phyloP scores from a whole-genome alignment of 1,140 invertebrate species.

The Ceratoteleas bidentatus region DNA sequence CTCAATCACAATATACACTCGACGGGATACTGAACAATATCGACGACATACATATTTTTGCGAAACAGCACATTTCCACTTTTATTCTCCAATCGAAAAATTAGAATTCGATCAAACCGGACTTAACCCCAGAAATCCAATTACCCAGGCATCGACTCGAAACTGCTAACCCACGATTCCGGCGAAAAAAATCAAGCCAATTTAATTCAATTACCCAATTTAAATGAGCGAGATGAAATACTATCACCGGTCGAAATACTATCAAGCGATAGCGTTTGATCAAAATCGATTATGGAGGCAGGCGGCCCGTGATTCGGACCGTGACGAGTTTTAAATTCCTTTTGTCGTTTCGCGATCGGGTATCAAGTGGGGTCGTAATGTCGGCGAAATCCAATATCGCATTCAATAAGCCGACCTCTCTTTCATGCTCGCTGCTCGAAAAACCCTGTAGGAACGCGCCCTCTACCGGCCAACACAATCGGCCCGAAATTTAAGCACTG shows the following conservation, averaged over 20 bases:
- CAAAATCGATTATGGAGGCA: conserved; percentile 49
- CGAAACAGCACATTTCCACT: too few relatives aligned
- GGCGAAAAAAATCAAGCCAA: background rate
- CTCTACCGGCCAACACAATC: too few relatives aligned
- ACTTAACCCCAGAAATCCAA: too few relatives aligned
- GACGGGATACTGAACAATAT: too few relatives aligned
- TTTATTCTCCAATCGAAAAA: too few relatives aligned
- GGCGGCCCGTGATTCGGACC: conserved; percentile 53
- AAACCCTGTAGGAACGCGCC: conserved; percentile 52
- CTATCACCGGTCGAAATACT: conserved; percentile 28
- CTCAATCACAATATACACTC: too few relatives aligned
- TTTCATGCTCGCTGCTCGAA: conserved; percentile 46
- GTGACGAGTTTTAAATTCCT: conserved; percentile 79
- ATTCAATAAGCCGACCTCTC: conserved; percentile 75
- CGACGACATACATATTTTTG: too few relatives aligned
- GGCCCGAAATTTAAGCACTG: too few relatives aligned
- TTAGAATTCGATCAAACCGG: too few relatives aligned
- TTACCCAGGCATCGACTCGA: too few relatives aligned
- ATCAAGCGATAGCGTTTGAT: conserved; percentile 41
- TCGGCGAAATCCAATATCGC: conserved; percentile 77
- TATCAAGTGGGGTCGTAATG: conserved; percentile 77
- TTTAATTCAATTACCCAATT: conserved; percentile 15
- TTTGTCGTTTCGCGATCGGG: conserved; percentile 75
- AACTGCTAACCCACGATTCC: too few relatives aligned
- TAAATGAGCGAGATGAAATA: conserved; percentile 10